Evolutionary conservation across 2,888 invertebrate genomes (phyloP).

Genomic region (Creontiades dilutus): DNA sequence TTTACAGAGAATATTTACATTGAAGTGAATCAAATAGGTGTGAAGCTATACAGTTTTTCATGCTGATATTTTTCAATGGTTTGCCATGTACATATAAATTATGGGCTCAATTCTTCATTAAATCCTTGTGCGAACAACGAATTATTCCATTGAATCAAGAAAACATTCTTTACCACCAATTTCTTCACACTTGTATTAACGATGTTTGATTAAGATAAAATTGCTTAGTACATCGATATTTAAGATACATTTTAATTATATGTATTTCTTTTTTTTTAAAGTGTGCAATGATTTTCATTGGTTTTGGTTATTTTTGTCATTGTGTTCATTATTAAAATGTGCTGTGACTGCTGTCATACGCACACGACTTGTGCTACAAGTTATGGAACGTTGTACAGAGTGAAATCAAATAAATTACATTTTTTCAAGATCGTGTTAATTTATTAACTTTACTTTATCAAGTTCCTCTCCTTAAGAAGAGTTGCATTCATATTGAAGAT

Average conservation of each 20-base stretch:
- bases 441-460: too few relatives aligned
- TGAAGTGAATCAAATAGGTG: not conserved
- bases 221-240: not conserved
- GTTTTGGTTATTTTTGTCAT: not conserved
- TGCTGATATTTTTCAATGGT: not conserved
- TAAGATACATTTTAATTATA: not conserved
- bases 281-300: not conserved
- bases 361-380: not conserved
- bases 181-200: not conserved
- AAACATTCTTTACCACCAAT: not conserved
- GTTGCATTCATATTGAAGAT: too few relatives aligned
- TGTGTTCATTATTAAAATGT: not conserved
- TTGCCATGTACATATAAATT: constrained; percentile 23
- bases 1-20: not conserved
- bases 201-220: not conserved
- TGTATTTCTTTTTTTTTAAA: not conserved
- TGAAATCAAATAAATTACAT: constrained; percentile 20
- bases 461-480: too few relatives aligned
- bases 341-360: not conserved
- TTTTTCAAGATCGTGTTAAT: not conserved
- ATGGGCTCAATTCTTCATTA: not conserved
- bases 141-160: not conserved
- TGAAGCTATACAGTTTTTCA: not conserved
- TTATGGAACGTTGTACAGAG: constrained; percentile 1
- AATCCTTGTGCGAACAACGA: not conserved